These are phyloP conservation scores for Linyphia triangularis DNA, from an alignment of 2,888 invertebrate genomes.

Conservation along the genomic window DNA sequence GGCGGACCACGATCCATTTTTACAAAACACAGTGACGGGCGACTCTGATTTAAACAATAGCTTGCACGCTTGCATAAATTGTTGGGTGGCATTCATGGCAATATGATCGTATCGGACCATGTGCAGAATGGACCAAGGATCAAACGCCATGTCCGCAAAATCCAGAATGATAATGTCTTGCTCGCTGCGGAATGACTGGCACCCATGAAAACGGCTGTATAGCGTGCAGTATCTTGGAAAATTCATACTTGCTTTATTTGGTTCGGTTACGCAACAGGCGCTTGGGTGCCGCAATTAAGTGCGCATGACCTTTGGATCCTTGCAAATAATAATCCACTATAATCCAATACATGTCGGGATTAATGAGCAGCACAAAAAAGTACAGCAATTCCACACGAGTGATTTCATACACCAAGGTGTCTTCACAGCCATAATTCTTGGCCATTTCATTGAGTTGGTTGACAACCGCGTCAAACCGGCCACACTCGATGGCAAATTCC, in stretches of 20 bases:
- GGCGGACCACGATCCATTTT: neutral
- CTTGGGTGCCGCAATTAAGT: neutral
- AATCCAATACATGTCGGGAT: neutral
- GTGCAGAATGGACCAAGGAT: neutral
- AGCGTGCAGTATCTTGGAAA: slow-evolving; percentile 1
- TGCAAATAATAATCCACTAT: neutral
- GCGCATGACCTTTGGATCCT: neutral
- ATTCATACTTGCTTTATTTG: slow-evolving; percentile 17
- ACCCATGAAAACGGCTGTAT: slow-evolving; percentile 21
- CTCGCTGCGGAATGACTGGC: neutral
- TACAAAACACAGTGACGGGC: neutral
- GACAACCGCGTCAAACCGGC: neutral
- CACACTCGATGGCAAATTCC: neutral
- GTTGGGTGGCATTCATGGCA: neutral
- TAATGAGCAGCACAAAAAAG: neutral
- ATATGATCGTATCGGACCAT: neutral
- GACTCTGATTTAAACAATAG: neutral
- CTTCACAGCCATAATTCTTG: neutral
- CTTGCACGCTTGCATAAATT: neutral
- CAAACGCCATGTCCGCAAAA: neutral
- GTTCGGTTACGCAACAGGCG: neutral
- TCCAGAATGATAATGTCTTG: neutral
- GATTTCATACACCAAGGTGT: slow-evolving; percentile 1
- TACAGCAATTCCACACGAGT: slow-evolving; percentile 10
- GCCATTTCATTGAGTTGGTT: neutral